Evolutionary conservation across 2,797 vertebrate species (phyloP), one percentile per base, ranked within the genome.

Genomic region (Sebastes kiyomatsui): DNA sequence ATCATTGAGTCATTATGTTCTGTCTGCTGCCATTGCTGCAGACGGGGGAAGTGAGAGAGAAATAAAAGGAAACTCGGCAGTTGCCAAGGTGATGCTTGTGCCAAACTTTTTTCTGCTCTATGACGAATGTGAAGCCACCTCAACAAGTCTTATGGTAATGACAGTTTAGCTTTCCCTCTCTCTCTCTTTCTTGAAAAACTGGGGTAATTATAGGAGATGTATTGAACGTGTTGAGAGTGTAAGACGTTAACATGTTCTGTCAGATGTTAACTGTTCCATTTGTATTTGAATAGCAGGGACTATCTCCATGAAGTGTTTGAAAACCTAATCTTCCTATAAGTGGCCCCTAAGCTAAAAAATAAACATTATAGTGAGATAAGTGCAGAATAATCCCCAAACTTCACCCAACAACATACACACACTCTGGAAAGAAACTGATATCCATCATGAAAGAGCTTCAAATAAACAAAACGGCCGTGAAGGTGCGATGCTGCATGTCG

Each of bases 401-500:
- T 74, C 65, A 59, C 10, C 65, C 38, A 4, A 60, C 60, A 46
- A n/a, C 73, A 65, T 1, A 54, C 58, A 64, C 75, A 30, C 33
- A 61, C 67, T 66, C 12, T 49, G 42, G 16, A 54, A 12, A n/a
- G 74, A 75, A 79, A 71, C 75, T 12, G 67, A 87, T 82, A 70
- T 52, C 54, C 42, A 38, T 75, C 75, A 66, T 70, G 64, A 67
- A 66, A 71, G 61, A 52, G 46, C 70, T 42, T 77, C 30, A 67
- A 72, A 84, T 71, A 78, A 81, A 80, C 70, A 75, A 61, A 80
- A 75, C 73, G 16, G 71, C 72, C 22, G 8, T 66, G 81, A 75
- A 89, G 89, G 72, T 89, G 86, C 28, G 16, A 85, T 75, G 66
- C 86, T 62, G 69, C 84, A 81, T 80, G 75, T 87, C 9, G 67